These are phyloP conservation scores for Phoenoteleia sp. DNA, from an alignment of 2,888 invertebrate genomes.

Conservation along the genomic window DNA sequence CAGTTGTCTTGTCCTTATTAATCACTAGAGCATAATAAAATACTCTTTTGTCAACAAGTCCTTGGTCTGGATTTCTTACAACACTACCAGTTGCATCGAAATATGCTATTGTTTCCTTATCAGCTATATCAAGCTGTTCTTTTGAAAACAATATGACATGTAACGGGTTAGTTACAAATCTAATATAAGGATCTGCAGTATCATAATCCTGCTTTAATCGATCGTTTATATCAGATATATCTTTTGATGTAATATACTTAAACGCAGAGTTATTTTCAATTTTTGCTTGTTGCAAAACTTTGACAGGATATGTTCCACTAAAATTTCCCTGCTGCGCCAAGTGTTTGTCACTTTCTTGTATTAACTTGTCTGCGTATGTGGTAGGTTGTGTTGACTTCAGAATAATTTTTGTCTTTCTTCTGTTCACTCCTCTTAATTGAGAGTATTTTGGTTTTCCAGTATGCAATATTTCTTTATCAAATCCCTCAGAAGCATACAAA, in stretches of 20 bases:
- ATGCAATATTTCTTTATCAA: not conserved
- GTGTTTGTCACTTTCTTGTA: not conserved
- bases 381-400: not conserved
- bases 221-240: not conserved
- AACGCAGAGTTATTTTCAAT: not conserved
- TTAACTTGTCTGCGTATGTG: not conserved
- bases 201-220: not conserved
- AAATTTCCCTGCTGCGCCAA: not conserved
- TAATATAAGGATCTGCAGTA: not conserved
- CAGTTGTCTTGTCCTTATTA: not conserved
- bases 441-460: not conserved
- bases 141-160: not conserved
- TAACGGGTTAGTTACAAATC: not conserved
- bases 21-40: constrained; percentile 13
- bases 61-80: not conserved
- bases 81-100: constrained; percentile 12
- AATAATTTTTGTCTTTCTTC: not conserved
- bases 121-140: not conserved
- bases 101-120: constrained; percentile 2
- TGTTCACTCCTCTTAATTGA: not conserved
- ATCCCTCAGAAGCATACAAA: not conserved
- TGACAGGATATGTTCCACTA: not conserved
- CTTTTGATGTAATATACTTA: not conserved
- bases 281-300: not conserved
- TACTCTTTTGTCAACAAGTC: not conserved